A percentile compares a stretch with the other conserved stretches of the same genome.
phyloP scores from a whole-genome alignment of 2,797 vertebrate genomes.

The Pyrocephalus nanus region DNA sequence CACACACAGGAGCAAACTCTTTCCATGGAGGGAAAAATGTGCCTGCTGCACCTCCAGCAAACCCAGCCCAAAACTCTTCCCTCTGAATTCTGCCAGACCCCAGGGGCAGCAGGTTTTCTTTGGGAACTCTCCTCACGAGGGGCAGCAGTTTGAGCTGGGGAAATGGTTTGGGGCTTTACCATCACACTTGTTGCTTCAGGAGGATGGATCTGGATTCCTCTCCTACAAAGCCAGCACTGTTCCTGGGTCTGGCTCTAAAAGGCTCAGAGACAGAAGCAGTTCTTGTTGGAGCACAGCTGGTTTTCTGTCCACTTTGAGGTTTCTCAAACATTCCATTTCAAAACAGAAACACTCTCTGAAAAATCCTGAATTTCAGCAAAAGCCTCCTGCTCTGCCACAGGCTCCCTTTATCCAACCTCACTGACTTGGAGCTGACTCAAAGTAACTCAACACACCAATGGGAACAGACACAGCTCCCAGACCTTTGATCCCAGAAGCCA shows the following conservation, averaged over 20 bases:
- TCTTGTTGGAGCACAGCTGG: neutral
- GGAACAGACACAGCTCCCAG: neutral
- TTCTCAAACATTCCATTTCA: neutral
- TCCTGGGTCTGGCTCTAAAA: neutral
- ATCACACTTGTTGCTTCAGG: neutral
- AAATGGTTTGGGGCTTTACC: neutral
- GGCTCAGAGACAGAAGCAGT: neutral
- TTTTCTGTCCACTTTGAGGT: neutral
- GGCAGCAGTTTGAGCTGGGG: neutral
- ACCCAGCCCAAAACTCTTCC: fast-evolving
- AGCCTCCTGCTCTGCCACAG: neutral
- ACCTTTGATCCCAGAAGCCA: neutral
- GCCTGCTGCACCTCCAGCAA: neutral
- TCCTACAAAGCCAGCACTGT: neutral
- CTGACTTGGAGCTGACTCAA: neutral
- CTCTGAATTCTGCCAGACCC: neutral
- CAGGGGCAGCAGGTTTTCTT: neutral
- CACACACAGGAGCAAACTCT: neutral
- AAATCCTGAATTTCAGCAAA: neutral
- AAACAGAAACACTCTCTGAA: neutral
- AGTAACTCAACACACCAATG: neutral
- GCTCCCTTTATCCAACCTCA: neutral
- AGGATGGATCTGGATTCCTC: neutral
- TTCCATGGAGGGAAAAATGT: neutral
- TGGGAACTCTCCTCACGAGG: neutral